phyloP scores from a whole-genome alignment of 1,140 invertebrate genomes.

The Oryctes rhinoceros region DNA sequence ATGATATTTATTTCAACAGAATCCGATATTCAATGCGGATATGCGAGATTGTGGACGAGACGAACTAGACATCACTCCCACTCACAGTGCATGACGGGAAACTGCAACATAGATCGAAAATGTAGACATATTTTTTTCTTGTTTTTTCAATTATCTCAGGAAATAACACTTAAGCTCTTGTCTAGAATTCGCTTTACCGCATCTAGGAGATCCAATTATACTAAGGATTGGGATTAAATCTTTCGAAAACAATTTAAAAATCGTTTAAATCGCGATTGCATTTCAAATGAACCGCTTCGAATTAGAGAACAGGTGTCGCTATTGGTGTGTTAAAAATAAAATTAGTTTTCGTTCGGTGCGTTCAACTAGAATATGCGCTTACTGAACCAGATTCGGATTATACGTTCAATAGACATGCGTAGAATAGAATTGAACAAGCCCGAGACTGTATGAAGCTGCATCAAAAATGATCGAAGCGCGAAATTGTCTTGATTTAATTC shows the following conservation, averaged over 20 bases:
- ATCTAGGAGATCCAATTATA: background rate
- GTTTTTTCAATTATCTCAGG: constrained; percentile 27
- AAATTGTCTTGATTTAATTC: too few relatives aligned
- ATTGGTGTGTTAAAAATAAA: background rate
- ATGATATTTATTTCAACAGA: constrained; percentile 16
- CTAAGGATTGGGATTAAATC: background rate
- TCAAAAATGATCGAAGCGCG: too few relatives aligned
- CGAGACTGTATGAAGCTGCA: too few relatives aligned
- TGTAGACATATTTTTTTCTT: constrained; percentile 38
- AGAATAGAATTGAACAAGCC: too few relatives aligned
- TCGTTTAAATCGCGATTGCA: background rate
- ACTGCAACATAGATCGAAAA: constrained; percentile 43
- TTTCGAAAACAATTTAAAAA: background rate
- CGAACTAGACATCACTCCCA: constrained; percentile 50
- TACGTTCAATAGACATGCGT: too few relatives aligned
- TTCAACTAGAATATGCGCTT: background rate
- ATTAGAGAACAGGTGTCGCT: constrained; percentile 7
- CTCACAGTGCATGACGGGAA: constrained; percentile 50
- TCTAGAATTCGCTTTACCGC: background rate
- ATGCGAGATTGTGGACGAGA: constrained; percentile 42
- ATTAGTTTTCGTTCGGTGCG: background rate
- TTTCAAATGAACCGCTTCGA: background rate
- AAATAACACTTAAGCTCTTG: background rate
- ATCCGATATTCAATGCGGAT: constrained; percentile 28
- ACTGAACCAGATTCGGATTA: background rate